Evolutionary conservation across 2,113 vertebrate genomes (phyloP).

Genomic region (Balaeniceps rex): DNA sequence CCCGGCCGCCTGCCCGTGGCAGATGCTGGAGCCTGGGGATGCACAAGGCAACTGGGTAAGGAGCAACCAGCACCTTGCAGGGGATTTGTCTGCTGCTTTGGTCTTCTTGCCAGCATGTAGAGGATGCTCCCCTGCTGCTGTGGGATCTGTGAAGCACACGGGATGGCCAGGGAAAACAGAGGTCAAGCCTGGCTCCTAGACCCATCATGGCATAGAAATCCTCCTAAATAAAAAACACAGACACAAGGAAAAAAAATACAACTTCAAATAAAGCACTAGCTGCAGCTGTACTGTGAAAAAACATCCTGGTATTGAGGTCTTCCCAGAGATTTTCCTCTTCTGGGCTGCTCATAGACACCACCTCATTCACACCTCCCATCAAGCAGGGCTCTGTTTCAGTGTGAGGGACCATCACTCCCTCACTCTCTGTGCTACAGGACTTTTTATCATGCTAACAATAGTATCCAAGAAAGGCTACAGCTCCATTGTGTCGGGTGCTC

Average conservation of each 20-base stretch:
- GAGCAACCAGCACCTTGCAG: background rate
- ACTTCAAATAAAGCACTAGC: background rate
- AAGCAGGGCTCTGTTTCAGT: background rate
- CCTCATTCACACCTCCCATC: background rate
- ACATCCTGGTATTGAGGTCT: background rate
- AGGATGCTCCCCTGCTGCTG: background rate
- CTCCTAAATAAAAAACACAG: background rate
- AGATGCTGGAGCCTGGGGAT: background rate
- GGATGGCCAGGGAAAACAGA: background rate
- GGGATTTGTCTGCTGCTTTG: background rate
- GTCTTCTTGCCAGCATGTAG: accelerated
- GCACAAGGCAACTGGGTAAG: background rate
- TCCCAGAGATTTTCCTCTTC: background rate
- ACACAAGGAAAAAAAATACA: accelerated
- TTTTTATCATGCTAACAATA: background rate
- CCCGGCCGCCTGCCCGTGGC: background rate
- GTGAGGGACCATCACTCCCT: background rate
- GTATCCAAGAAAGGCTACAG: background rate
- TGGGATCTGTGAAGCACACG: accelerated
- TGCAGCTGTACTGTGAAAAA: background rate
- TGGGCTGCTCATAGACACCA: background rate
- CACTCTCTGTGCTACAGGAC: background rate
- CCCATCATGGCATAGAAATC: background rate
- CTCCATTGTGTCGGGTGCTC: background rate
- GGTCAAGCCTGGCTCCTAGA: background rate